Evolutionary conservation across 2,797 vertebrate species (phyloP).

Genomic region (Chelon labrosus): DNA sequence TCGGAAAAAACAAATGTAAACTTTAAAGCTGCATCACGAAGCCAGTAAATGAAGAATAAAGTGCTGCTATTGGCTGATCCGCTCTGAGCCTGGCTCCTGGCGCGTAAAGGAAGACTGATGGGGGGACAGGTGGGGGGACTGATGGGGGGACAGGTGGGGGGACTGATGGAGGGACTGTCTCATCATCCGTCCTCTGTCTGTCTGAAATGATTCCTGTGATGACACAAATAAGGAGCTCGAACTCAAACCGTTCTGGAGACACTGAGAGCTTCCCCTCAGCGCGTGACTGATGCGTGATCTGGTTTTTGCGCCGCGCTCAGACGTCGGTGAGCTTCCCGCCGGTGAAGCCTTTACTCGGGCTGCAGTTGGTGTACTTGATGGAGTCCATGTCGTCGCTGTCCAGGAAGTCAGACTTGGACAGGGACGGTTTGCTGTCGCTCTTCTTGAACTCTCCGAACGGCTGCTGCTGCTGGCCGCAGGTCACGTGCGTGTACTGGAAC

Average conservation of each 20-base stretch:
- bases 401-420: slow-evolving; percentile 89
- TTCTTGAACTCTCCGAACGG: slow-evolving; percentile 87
- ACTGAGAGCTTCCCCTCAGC: too few species aligned
- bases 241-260: slow-evolving; percentile 39
- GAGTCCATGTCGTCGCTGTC: slow-evolving; percentile 89
- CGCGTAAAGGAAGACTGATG: slow-evolving; percentile 73
- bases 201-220: slow-evolving; percentile 45
- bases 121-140: too few species aligned
- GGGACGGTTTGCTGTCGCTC: slow-evolving; percentile 86
- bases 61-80: slow-evolving; percentile 67
- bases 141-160: too few species aligned
- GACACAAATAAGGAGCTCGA: slow-evolving; percentile 50
- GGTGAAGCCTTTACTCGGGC: slow-evolving; percentile 86
- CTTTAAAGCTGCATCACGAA: slow-evolving; percentile 50
- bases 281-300: too few species aligned
- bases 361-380: slow-evolving; percentile 90
- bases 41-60: slow-evolving; percentile 53
- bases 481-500: slow-evolving; percentile 93
- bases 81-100: slow-evolving; percentile 29
- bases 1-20: slow-evolving; percentile 70
- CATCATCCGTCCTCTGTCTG: slow-evolving; percentile 41
- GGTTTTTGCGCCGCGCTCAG: slow-evolving; percentile 70
- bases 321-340: slow-evolving; percentile 91
- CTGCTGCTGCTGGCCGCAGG: slow-evolving; percentile 89
- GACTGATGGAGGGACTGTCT: not conserved